Evolutionary conservation across 1,140 invertebrate genomes (phyloP), one percentile per base, ranked within the genome.

Genomic region (Heliconius hewitsoni): DNA sequence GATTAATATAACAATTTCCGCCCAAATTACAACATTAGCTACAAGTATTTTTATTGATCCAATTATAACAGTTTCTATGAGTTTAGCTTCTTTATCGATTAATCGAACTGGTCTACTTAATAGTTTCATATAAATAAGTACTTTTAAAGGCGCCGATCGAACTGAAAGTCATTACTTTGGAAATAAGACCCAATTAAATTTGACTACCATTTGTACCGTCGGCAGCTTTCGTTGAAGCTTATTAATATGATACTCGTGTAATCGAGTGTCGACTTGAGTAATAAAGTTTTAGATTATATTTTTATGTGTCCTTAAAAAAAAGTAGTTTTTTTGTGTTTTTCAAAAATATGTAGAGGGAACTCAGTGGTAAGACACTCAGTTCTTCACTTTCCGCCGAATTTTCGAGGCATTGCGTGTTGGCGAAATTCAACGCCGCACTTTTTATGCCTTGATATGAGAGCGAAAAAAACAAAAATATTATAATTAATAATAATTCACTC

Each of bases 131-230:
- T 90, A 91, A 92, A 92, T 92, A 92, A 90, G 86, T 87, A 37
- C 87, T 52, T 90, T 86, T 90, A 92, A 92, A 86, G 85, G 76
- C 78, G 86, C 88, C 90, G 91, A 90, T 90, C 86, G 86, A 87
- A 90, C 86, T 87, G 80, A 81, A 77, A 76, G 77, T 84, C 84
- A 89, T 89, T 89, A 87, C 84, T 86, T 90, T 87, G 79, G 79
- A 84, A 91, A 88, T 91, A 85, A 90, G 86, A 89, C 87, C 88
- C 85, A 89, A 90, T 92, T 93, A 88, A 87, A 91, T 83, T 80
- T 76, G 66, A 34, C 37, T 71, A 71, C 76, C 85, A 86, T 90
- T 91, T 91, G 85, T 91, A 84, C 83, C 42, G 42, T 42, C 57
- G 52, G 60, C 78, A 23, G 74, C 71, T 42, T 66, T 27, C 23